A percentile compares a stretch with the other conserved stretches of the same genome.
Evolutionary conservation across 2,113 vertebrate genomes (phyloP).

Genomic region (Passerina amoena): DNA sequence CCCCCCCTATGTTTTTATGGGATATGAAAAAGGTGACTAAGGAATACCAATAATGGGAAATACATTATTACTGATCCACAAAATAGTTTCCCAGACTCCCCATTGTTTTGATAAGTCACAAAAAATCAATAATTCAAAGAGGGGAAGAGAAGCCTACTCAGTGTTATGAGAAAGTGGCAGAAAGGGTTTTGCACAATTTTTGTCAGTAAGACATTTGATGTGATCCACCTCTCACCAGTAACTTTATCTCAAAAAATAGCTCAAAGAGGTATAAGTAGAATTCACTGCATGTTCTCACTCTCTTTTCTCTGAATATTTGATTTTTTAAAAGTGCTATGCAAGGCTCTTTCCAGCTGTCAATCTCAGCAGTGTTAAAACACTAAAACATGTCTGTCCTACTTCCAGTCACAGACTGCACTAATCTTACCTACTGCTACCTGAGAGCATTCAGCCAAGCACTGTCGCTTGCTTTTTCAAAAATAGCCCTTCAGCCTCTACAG

Average conservation of each 20-base stretch:
- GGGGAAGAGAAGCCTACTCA: background rate
- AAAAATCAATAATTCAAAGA: background rate
- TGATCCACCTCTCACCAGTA: conserved; percentile 11
- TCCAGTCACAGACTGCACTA: background rate
- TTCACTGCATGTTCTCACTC: conserved; percentile 6
- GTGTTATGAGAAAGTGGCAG: background rate
- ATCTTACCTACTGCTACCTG: background rate
- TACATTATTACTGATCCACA: background rate
- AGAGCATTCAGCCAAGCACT: background rate
- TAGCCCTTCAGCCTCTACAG: background rate
- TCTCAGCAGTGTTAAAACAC: conserved; percentile 4
- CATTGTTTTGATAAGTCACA: background rate
- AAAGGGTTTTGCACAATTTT: background rate
- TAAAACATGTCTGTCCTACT: conserved; percentile 10
- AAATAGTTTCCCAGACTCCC: background rate
- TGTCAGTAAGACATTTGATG: background rate
- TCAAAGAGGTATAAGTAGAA: conserved; percentile 14
- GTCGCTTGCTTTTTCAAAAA: background rate
- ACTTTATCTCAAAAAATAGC: conserved; percentile 17
- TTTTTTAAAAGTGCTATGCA: conserved; percentile 7
- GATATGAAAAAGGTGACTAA: background rate
- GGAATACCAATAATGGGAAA: background rate
- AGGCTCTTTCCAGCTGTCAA: conserved; percentile 20
- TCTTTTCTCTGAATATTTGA: conserved; percentile 11
- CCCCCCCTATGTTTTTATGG: background rate